Evolutionary conservation across 1,140 invertebrate species (phyloP), one percentile per base, ranked within the genome.

Genomic region (Akabosia matsudoensis): DNA sequence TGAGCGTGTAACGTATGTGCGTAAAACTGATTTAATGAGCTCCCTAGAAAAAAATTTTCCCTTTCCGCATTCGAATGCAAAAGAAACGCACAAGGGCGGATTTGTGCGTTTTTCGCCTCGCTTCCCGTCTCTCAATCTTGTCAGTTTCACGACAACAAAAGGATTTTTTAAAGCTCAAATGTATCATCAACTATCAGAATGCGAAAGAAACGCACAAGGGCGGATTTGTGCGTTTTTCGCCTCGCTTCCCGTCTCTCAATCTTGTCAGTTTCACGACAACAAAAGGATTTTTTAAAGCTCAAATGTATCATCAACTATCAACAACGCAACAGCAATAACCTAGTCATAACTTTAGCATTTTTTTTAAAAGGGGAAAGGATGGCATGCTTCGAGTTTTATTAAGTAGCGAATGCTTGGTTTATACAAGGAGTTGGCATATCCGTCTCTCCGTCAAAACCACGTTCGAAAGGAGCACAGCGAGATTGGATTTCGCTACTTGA

Each of bases 21-120:
- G 54, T 61, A 61, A 61, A 67, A 67, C 61, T 67, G 61, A 67
- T 67, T 67, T 67, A 67, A 67, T 67, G 61, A 67, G 61, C 61
- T 67, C 31, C 61, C 31, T n/a, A 56, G n/a, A 56, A 56, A 56
- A 56, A 13, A 7, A 7, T 22, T 22, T 56, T 56, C 54, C 54
- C 54, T 56, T 45, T 45, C 37, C 37, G 7, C 18, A 7, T 45
- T 45, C n/a, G n/a, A n/a, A n/a, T 45, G 7, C 37, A 45, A 45
- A 18, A 45, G 37, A 7, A 10, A 18, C 18, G 18, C 37, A 18
- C 7, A 7, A 18, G 37, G 37, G 7, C 37, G 37, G 37, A 45
- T 45, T 10, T 45, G 37, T 45, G 37, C 37, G 37, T 45, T 45
- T 10, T 45, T 45, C 18, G 7, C 18, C 18, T 18, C 37, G n/a